Evolutionary conservation across 2,797 vertebrate genomes (phyloP).

Genomic region (Schizothorax lantsangensis): DNA sequence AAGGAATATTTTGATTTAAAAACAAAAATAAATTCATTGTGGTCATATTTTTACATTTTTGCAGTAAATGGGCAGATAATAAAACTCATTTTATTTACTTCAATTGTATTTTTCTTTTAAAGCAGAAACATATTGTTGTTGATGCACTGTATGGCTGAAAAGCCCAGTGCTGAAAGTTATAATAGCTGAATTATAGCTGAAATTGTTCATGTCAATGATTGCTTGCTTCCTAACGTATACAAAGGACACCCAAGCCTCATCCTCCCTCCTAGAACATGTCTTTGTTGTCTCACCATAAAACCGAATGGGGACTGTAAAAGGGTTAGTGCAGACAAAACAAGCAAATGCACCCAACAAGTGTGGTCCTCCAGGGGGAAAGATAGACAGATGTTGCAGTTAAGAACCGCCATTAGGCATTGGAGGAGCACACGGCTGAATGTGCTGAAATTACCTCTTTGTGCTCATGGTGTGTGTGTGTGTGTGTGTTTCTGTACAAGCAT

Average conservation of each 20-base stretch:
- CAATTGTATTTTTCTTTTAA: not conserved
- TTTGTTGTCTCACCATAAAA: constrained; percentile 56
- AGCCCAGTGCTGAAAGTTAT: not conserved
- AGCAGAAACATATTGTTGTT: not conserved
- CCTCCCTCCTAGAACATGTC: constrained; percentile 2
- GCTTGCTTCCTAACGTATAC: not conserved
- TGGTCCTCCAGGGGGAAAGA: constrained; percentile 33
- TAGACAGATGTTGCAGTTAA: constrained; percentile 57
- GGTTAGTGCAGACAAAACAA: constrained; percentile 50
- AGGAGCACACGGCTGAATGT: constrained; percentile 56
- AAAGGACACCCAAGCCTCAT: constrained; percentile 31
- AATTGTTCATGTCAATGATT: constrained; percentile 31
- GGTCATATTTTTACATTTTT: not conserved
- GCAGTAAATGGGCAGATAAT: not conserved
- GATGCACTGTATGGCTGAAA: not conserved
- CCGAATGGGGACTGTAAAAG: constrained; percentile 39
- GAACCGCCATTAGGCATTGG: constrained; percentile 67
- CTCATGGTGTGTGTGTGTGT: not conserved
- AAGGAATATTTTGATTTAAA: not conserved
- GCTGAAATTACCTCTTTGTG: constrained; percentile 64
- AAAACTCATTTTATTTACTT: not conserved
- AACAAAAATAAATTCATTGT: not conserved
- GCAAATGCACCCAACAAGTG: constrained; percentile 53
- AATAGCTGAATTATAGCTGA: constrained; percentile 16
- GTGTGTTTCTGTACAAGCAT: constrained; percentile 3